phyloP scores from a whole-genome alignment of 2,797 vertebrate genomes.

The Tapirus indicus region DNA sequence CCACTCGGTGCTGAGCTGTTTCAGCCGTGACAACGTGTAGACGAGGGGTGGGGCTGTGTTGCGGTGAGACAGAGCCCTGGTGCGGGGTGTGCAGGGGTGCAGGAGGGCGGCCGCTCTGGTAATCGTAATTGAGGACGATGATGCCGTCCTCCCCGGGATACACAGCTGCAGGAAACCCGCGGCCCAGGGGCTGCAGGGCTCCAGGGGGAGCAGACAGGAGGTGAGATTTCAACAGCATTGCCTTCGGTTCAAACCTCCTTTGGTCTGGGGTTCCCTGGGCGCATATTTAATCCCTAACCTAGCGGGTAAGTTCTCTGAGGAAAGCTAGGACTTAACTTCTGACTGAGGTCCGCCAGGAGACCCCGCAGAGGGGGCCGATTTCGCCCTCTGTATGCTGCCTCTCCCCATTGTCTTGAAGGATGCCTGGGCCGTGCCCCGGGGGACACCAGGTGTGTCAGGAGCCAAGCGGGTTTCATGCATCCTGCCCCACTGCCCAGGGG shows the following conservation, averaged over 20 bases:
- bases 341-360: background rate
- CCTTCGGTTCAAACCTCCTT: background rate
- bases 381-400: background rate
- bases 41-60: rapidly evolving
- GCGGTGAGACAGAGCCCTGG: background rate
- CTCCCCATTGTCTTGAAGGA: background rate
- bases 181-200: rapidly evolving
- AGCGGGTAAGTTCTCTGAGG: background rate
- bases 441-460: background rate
- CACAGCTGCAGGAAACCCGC: rapidly evolving
- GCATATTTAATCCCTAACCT: background rate
- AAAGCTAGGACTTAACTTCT: background rate
- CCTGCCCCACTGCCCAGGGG: rapidly evolving
- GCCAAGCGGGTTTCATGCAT: rapidly evolving
- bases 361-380: rapidly evolving
- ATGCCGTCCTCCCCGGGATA: rapidly evolving
- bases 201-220: background rate
- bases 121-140: rapidly evolving
- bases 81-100: background rate
- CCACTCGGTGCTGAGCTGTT: too few species aligned
- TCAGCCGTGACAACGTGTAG: rapidly evolving
- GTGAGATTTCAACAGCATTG: background rate
- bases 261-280: background rate
- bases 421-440: background rate
- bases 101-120: background rate